Evolutionary conservation across 2,888 invertebrate genomes (phyloP).

Genomic region (Tryphoninae sp.): DNA sequence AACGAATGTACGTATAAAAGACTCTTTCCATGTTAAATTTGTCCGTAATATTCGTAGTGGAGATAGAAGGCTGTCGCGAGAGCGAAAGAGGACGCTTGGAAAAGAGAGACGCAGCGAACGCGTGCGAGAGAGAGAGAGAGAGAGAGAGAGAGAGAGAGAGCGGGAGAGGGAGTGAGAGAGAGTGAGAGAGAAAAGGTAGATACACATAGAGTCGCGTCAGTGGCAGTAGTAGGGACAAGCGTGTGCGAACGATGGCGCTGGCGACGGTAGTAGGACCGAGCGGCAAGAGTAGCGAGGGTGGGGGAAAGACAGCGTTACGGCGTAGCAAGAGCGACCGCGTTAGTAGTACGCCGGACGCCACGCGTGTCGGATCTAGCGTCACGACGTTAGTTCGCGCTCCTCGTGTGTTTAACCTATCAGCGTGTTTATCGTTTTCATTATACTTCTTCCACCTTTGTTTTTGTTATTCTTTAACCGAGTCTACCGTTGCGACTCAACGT

Average conservation of each 20-base stretch:
- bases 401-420: constrained; percentile 23
- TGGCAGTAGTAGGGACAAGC: constrained; percentile 13
- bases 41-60: too few relatives aligned
- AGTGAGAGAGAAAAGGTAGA: not conserved
- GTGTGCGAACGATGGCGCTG: not conserved
- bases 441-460: not conserved
- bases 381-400: constrained; percentile 32
- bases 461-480: too few relatives aligned
- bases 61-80: too few relatives aligned
- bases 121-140: constrained; percentile 57
- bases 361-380: constrained; percentile 68
- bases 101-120: constrained; percentile 18
- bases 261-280: constrained; percentile 12
- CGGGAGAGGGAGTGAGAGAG: constrained; percentile 65
- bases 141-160: constrained; percentile 40
- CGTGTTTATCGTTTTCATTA: constrained; percentile 1
- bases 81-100: not conserved
- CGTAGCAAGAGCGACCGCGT: constrained; percentile 32
- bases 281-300: constrained; percentile 53
- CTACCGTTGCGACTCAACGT: too few relatives aligned
- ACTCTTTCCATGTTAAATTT: too few relatives aligned
- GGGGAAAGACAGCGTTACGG: constrained; percentile 66
- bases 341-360: constrained; percentile 74
- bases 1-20: too few relatives aligned
- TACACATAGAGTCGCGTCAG: not conserved